These are phyloP conservation scores for Scomber scombrus DNA, from an alignment of 2,113 vertebrate species.

Conservation along the genomic window DNA sequence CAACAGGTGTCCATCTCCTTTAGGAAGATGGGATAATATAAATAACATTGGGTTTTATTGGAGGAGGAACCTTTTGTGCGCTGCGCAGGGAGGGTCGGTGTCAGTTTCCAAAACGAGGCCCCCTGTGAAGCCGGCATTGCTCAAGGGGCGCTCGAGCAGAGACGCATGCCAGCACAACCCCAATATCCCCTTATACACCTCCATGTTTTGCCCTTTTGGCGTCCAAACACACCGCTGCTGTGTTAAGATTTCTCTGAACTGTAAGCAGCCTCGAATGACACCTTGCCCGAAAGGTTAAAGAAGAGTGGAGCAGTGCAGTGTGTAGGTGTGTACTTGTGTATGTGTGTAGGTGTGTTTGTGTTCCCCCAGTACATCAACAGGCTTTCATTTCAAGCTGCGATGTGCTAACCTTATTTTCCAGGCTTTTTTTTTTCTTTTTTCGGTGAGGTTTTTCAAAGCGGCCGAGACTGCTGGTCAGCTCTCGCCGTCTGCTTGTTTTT, in stretches of 20 bases:
- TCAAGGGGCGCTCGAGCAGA: neutral
- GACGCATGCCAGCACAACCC: neutral
- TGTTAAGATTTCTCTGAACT: conserved; percentile 19
- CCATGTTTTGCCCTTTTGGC: neutral
- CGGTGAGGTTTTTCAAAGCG: conserved; percentile 55
- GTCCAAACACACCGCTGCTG: conserved; percentile 2
- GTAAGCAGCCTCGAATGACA: conserved; percentile 18
- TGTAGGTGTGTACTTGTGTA: conserved; percentile 33
- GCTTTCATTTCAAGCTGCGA: conserved; percentile 74
- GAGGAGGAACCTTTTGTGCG: neutral
- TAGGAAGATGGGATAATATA: conserved; percentile 38
- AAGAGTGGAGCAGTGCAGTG: conserved; percentile 21
- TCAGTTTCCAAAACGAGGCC: neutral
- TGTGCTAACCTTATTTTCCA: conserved; percentile 72
- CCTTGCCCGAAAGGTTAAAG: conserved; percentile 45
- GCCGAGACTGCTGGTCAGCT: conserved; percentile 61
- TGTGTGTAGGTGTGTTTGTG: conserved; percentile 37
- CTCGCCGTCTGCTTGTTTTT: conserved; percentile 71
- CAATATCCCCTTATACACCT: neutral
- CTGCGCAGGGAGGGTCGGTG: neutral
- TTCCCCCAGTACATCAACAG: conserved; percentile 61
- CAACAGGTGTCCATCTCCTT: conserved; percentile 61
- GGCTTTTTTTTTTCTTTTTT: conserved; percentile 38
- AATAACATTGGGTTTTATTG: conserved; percentile 44
- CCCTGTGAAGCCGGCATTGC: neutral